Evolutionary conservation across 1,140 invertebrate genomes (phyloP), one percentile per base, ranked within the genome.

Genomic region (Hormaphis cornu): DNA sequence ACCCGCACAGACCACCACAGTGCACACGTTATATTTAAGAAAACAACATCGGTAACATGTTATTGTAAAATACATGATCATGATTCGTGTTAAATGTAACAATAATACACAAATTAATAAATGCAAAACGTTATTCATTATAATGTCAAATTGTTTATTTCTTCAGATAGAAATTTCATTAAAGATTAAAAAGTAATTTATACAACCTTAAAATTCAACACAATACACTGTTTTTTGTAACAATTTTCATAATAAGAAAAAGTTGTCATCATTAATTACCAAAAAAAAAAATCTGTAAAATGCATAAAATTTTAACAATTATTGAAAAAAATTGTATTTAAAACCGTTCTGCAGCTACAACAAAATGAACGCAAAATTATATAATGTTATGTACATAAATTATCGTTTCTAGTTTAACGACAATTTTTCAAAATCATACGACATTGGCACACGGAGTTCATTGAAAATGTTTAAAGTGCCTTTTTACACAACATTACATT

Each of bases 91-190:
- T n/a, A n/a, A n/a, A n/a, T n/a, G n/a, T n/a, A n/a, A n/a, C n/a
- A n/a, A n/a, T n/a, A n/a, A n/a, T n/a, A n/a, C n/a, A n/a, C n/a
- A n/a, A n/a, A n/a, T n/a, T n/a, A n/a, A n/a, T n/a, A n/a, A n/a
- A n/a, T n/a, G n/a, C n/a, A n/a, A 14, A 35, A 30, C n/a, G 40
- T 61, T 37, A 16, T 71, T 16, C n/a, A n/a, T n/a, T n/a, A n/a
- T 12, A 63, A 50, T 42, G 46, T 54, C 37, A 24, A 58, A 58
- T 58, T 58, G 28, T 56, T 56, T 56, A 58, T 37, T 58, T 58
- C 22, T 54, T 54, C n/a, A 54, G 35, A 58, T 22, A 58, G 9
- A 54, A 56, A 58, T 58, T 37, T 37, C 24, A 16, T 24, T 40
- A 58, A 7, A n/a, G 24, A 40, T 40, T 58, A 10, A 58, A 58